Base-by-base conservation (phyloP, 2,797 vertebrate genomes). In the Lepilemur septentrionalis region DNA sequence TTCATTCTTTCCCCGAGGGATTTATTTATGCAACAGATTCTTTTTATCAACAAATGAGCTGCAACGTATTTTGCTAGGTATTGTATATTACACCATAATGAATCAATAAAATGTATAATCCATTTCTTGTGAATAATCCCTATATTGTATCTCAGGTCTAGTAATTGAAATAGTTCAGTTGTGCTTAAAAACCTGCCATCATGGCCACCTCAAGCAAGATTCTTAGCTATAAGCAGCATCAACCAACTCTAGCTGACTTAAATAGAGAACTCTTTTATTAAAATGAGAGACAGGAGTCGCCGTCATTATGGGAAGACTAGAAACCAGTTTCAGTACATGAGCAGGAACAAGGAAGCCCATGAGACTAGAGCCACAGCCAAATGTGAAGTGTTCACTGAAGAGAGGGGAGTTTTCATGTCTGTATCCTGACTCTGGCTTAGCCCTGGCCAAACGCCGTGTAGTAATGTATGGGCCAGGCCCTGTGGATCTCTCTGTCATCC, bases 11-110 rank as follows among this genome's bases (percentile, higher is more conserved):
- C 63, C 50, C 55, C 22, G 17, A 25, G 4, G 22, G 1, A 13
- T 41, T 50, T 84, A 75, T 75, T 89, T 89, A 73, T 43, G 80
- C 14, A 57, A 86, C 18, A 73, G 41, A 48, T 63, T 50, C 17
- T 55, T 75, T 59, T 59, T 46, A 88, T 67, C 76, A 88, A 50
- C 1, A 75, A 52, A 69, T 59, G 9, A 38, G 0, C 25, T 32
- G 9, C 13, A 32, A 30, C 23, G 4, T 0, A 11, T 76, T 86
- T 92, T 50, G 0, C 32, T 55, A 91, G 32, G 3, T 78, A 67
- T 15, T 79, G 5, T 69, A 4, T 46, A 72, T 67, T 69, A 46
- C 30, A 38, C 5, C 83, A 18, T 13, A 86, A 63, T 32, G n/a
- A 89, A 73, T 38, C 41, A 55, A 30, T n/a, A 52, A 13, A 48